These are phyloP conservation scores for Myanophis thanlyinensis DNA, from an alignment of 2,113 vertebrate genomes.

Conservation along the genomic window DNA sequence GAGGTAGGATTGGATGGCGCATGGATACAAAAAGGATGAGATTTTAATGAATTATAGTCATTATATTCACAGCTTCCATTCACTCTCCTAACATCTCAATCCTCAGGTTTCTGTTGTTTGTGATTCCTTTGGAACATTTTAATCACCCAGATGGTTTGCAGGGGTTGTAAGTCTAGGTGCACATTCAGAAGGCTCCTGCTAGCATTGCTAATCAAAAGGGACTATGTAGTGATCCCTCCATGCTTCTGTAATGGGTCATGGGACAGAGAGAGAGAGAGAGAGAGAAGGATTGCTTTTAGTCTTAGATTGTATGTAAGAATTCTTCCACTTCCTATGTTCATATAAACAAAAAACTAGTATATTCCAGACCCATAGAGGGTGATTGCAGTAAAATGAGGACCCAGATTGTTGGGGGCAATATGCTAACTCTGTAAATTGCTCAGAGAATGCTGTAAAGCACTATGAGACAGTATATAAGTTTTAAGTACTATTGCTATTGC, in stretches of 20 bases:
- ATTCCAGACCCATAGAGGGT: not conserved
- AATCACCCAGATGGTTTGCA: not conserved
- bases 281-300: not conserved
- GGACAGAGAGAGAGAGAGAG: not conserved
- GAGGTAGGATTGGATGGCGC: not conserved
- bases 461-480: not conserved
- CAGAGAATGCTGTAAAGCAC: not conserved
- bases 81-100: constrained; percentile 5
- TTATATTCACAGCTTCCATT: constrained; percentile 10
- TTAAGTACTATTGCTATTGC: not conserved
- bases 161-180: not conserved
- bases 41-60: constrained; percentile 16
- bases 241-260: not conserved
- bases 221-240: not conserved
- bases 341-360: not conserved
- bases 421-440: not conserved
- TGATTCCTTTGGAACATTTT: not conserved
- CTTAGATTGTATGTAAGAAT: not conserved
- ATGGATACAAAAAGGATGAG: not conserved
- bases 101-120: constrained; percentile 1
- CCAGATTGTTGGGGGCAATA: not conserved
- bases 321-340: not conserved
- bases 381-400: not conserved
- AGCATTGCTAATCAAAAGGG: not conserved
- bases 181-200: not conserved